Evolutionary conservation across 2,113 vertebrate genomes (phyloP).

Genomic region (human): DNA sequence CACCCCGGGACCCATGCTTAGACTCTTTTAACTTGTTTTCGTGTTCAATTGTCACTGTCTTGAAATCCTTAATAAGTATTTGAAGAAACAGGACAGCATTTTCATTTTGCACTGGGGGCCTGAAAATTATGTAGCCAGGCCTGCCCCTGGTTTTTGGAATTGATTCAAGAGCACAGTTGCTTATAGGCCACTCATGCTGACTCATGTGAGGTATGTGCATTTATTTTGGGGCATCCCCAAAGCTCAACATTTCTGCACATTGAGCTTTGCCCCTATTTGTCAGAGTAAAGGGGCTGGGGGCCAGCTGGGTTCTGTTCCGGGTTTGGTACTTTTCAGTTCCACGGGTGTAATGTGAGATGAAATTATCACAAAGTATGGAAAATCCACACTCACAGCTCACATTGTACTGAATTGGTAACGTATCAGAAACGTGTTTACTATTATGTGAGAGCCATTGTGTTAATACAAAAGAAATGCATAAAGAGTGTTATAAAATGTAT

Average conservation of each 20-base stretch:
- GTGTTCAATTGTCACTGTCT: not conserved
- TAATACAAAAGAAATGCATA: conserved; percentile 5
- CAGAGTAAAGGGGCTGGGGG: not conserved
- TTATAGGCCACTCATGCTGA: not conserved
- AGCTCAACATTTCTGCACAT: not conserved
- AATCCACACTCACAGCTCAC: not conserved
- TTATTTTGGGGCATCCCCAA: not conserved
- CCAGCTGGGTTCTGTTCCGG: not conserved
- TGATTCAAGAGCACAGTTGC: not conserved
- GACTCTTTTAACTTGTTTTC: not conserved
- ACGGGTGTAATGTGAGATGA: not conserved
- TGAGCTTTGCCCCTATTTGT: not conserved
- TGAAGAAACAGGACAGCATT: not conserved
- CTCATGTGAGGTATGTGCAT: not conserved
- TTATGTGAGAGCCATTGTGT: not conserved
- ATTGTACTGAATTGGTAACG: not conserved
- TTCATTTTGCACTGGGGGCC: not conserved
- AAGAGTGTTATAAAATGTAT: not conserved
- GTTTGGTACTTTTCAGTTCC: not conserved
- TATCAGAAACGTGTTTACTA: not conserved
- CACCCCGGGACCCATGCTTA: accelerated
- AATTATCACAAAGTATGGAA: not conserved
- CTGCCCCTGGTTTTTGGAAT: not conserved
- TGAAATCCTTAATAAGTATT: not conserved
- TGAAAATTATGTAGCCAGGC: not conserved